Evolutionary conservation across 2,113 vertebrate genomes (phyloP).

Genomic region (Casuarius casuarius): DNA sequence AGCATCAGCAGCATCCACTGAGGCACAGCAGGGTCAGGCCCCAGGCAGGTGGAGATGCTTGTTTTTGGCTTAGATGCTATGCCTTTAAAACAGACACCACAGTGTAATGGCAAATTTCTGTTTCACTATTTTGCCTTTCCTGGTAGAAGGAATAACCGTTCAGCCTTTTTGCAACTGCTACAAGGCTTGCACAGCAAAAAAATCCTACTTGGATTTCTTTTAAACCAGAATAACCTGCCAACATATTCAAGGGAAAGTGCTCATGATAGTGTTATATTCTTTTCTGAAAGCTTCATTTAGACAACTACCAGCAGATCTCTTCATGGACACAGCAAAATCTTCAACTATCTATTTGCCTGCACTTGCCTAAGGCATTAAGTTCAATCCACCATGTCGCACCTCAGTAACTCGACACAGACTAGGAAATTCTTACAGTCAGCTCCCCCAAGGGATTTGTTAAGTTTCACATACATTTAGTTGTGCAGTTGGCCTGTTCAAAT

Average conservation of each 20-base stretch:
- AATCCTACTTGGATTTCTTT: conserved; percentile 76
- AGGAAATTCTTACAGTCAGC: conserved; percentile 86
- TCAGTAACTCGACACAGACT: conserved; percentile 86
- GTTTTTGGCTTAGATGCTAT: not conserved
- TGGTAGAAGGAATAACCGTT: conserved; percentile 48
- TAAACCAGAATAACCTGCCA: conserved; percentile 74
- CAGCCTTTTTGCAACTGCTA: conserved; percentile 58
- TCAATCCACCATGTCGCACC: conserved; percentile 88
- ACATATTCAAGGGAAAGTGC: conserved; percentile 70
- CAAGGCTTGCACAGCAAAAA: conserved; percentile 56
- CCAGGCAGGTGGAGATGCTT: not conserved
- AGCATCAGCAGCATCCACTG: not conserved
- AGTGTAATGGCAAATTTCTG: not conserved
- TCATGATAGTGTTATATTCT: conserved; percentile 76
- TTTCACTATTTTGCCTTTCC: conserved; percentile 19
- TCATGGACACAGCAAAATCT: conserved; percentile 80
- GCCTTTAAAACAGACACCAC: conserved; percentile 35
- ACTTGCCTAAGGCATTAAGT: conserved; percentile 89
- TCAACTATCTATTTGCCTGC: conserved; percentile 87
- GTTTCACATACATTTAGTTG: conserved; percentile 90
- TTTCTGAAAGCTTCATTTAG: conserved; percentile 84
- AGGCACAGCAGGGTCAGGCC: not conserved
- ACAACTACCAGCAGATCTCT: conserved; percentile 78
- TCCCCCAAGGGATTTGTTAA: conserved; percentile 90
- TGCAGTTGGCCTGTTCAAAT: conserved; percentile 88